Base-by-base conservation (phyloP, 2,888 invertebrate genomes). In the Frankliniella intonsa region DNA sequence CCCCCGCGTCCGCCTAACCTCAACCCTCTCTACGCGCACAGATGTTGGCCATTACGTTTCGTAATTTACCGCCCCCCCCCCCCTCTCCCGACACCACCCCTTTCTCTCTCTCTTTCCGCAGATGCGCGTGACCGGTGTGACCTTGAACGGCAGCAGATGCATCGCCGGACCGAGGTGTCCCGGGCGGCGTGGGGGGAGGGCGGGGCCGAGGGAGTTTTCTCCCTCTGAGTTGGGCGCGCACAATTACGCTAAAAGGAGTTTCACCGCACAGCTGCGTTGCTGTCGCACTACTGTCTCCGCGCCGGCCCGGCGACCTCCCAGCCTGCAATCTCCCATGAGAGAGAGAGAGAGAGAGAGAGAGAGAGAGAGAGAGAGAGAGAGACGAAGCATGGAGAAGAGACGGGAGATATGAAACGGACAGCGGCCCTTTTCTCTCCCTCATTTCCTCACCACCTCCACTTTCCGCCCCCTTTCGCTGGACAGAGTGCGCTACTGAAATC, bases 191-290 rank as follows among this genome's bases (percentile, higher is more conserved):
- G n/a, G 62, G 14, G 62, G 12, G n/a, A 8, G 14, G 14, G 62
- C 62, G n/a, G 55, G 14, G 19, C 62, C 17, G 38, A 38, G 38
- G 62, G 62, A 62, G 62, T 62, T 62, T 62, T n/a, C 62, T 62
- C 19, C n/a, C 22, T 22, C 25, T 10, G 69, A 76, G 69, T 76
- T 76, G 69, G 25, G 22, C 38, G 38, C 38, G 38, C 69, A 76
- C 69, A 76, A 76, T 76, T 76, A 76, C 69, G 69, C 69, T 76
- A 76, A 76, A 76, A 76, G 69, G 69, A 76, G 69, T 76, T 76
- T 76, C 69, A 25, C 69, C 69, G 69, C 69, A 76, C 69, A 76
- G 69, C 69, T 76, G 69, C 25, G 22, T 22, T 25, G 22, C 22
- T 76, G 25, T n/a, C 22, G 69, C n/a, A 8, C 12, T n/a, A 12